Evolutionary conservation across 2,888 invertebrate species (phyloP), one percentile per base, ranked within the genome.

Genomic region (Hetaerina titia): DNA sequence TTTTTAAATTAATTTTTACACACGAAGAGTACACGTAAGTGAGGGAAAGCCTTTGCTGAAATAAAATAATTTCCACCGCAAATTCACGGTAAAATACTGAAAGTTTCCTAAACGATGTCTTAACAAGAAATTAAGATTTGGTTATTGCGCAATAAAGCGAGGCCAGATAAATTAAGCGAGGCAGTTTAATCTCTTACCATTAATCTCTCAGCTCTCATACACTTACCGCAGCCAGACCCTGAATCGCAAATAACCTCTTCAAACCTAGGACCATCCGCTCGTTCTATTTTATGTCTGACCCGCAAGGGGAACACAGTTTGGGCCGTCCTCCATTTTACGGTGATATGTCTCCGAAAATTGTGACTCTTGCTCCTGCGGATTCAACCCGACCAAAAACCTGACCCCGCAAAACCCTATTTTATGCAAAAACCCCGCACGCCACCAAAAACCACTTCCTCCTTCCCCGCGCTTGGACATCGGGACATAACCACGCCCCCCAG

Each of bases 351-450:
- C 57, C 89, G 58, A 89, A 89, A 89, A 89, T 89, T 89, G 89
- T 57, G 89, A 89, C 89, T 89, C 89, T 57, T 89, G 57, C 57
- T 89, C 89, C 58, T 89, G 89, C 57, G 89, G 89, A 89, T 89
- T 89, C 57, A 58, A 89, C 89, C 89, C 89, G 58, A 89, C 89
- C 89, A 58, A 89, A 89, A 89, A 89, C 89, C 89, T 89, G 58
- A 58, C 89, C 89, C 89, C 19, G 56, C 89, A 89, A 89, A 89
- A 57, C 89, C 89, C 89, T 89, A 57, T 58, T 89, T 89, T 89
- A 89, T 58, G 58, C 89, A 89, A 89, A 89, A 89, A 89, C 89
- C 58, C 57, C 2, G n/a, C 13, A 31, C 31, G 25, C 81, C 25
- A 89, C 56, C 89, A 56, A 89, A 89, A 89, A 89, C 89, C 57